phyloP scores from a whole-genome alignment of 1,140 invertebrate genomes.

The Lutraria rhynchaena region DNA sequence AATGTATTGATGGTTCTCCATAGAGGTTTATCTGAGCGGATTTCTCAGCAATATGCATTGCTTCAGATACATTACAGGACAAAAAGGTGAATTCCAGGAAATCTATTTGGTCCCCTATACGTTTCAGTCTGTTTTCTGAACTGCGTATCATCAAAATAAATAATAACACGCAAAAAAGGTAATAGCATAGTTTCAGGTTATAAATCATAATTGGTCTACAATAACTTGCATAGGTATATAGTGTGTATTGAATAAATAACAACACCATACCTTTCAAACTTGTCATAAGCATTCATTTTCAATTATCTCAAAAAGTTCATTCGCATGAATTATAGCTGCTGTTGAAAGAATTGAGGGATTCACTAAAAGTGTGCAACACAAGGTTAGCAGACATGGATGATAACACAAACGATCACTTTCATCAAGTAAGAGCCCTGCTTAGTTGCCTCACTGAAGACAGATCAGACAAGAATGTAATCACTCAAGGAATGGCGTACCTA shows the following conservation, averaged over 20 bases:
- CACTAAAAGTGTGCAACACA: not conserved
- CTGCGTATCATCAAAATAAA: not conserved
- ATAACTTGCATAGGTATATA: not conserved
- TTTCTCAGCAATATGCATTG: not conserved
- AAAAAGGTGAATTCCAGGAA: not conserved
- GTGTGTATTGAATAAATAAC: not conserved
- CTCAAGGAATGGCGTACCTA: not conserved
- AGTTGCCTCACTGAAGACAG: conserved; percentile 1
- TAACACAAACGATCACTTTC: not conserved
- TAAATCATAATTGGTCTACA: not conserved
- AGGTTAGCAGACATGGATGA: not conserved
- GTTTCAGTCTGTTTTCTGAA: not conserved
- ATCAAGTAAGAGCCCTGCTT: not conserved
- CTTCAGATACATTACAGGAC: not conserved
- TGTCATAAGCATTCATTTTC: no score
- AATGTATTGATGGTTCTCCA: no score
- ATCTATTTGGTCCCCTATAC: not conserved
- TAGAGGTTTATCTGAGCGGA: no score
- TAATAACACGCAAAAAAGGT: not conserved
- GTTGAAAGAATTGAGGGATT: conserved; percentile 15
- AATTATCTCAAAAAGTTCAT: no score
- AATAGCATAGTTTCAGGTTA: no score
- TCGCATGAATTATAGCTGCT: not conserved
- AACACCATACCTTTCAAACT: no score
- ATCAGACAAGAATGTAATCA: conserved; percentile 4